Evolutionary conservation across 2,797 vertebrate species (phyloP).

Genomic region (Falco peregrinus): DNA sequence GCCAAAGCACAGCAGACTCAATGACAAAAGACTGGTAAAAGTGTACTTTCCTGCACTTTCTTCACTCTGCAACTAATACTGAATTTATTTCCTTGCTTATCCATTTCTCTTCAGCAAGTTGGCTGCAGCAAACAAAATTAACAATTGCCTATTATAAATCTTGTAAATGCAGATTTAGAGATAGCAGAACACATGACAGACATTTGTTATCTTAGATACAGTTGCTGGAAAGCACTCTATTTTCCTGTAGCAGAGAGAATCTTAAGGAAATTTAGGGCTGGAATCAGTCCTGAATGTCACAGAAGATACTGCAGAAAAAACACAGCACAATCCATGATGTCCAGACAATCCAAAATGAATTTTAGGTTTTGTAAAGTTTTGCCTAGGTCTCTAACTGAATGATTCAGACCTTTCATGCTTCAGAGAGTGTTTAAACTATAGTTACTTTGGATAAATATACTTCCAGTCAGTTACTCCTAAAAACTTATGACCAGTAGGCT

Average conservation of each 20-base stretch:
- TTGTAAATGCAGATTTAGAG: conserved; percentile 47
- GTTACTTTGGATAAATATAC: neutral
- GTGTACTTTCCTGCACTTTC: neutral
- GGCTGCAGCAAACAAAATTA: conserved; percentile 52
- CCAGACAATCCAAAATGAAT: neutral
- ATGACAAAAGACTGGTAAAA: neutral
- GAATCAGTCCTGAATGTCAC: neutral
- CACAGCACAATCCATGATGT: too few species aligned
- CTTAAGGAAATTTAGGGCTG: neutral
- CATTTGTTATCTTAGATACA: conserved; percentile 15
- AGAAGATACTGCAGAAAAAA: neutral
- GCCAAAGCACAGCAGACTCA: neutral
- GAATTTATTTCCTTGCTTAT: conserved; percentile 27
- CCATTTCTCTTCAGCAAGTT: conserved; percentile 16
- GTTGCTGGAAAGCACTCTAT: conserved; percentile 11
- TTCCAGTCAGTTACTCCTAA: neutral
- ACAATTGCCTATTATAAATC: conserved; percentile 36
- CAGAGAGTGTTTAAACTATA: neutral
- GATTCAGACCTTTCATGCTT: neutral
- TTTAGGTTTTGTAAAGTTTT: neutral
- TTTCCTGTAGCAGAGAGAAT: neutral
- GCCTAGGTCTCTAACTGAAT: neutral
- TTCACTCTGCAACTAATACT: neutral
- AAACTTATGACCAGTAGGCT: neutral
- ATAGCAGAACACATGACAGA: conserved; percentile 23